Conservation (phyloP, 2,888 invertebrate genomes). For the Archips crataeganus region DNA sequence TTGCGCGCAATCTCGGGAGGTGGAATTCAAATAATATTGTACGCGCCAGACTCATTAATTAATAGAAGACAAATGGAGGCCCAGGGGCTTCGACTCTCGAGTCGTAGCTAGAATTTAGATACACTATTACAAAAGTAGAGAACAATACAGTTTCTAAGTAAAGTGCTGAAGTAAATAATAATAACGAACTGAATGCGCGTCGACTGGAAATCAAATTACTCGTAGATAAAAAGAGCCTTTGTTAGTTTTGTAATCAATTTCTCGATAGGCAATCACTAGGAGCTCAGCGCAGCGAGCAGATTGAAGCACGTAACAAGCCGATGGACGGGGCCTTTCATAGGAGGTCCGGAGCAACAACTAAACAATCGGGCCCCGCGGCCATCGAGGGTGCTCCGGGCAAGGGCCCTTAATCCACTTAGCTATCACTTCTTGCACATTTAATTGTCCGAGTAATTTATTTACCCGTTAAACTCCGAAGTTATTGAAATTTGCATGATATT, state of each 20-base stretch:
- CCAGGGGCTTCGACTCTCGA: background rate
- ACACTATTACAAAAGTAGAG: background rate
- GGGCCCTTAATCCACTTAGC: slow-evolving; percentile 51
- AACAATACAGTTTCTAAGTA: background rate
- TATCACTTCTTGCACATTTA: slow-evolving; percentile 40
- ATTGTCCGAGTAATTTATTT: slow-evolving; percentile 43
- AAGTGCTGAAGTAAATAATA: background rate
- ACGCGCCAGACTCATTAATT: slow-evolving; percentile 38
- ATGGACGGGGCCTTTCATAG: slow-evolving; percentile 5
- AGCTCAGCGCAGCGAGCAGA: slow-evolving; percentile 24
- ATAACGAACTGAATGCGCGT: slow-evolving; percentile 3
- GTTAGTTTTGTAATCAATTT: slow-evolving; percentile 42
- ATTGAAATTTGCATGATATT: slow-evolving; percentile 32
- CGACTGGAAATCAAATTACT: slow-evolving; percentile 37
- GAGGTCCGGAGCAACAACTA: slow-evolving; percentile 37
- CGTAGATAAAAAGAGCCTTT: slow-evolving; percentile 34
- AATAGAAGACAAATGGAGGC: slow-evolving; percentile 27
- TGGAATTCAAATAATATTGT: slow-evolving; percentile 38
- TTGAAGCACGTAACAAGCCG: slow-evolving; percentile 25
- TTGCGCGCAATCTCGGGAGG: slow-evolving; percentile 27
- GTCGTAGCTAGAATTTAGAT: background rate
- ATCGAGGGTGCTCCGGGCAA: slow-evolving; percentile 41
- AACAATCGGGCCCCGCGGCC: slow-evolving; percentile 42
- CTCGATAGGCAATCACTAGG: slow-evolving; percentile 41
- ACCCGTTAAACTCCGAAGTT: slow-evolving; percentile 30